Evolutionary conservation across 2,113 vertebrate species (phyloP).

Genomic region (Odontesthes bonariensis): DNA sequence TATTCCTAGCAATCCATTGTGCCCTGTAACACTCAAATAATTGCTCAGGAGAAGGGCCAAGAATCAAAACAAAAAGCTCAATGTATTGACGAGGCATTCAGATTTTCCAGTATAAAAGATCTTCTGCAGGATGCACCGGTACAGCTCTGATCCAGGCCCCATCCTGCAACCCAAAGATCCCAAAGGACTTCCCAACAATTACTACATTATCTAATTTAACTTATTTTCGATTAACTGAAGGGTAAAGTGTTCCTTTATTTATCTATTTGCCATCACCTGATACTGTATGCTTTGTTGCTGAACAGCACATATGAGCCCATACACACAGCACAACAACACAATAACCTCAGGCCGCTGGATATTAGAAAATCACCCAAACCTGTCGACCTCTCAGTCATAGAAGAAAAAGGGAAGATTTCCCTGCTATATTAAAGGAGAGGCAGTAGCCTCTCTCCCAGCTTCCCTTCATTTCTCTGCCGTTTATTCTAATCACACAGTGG

Average conservation of each 20-base stretch:
- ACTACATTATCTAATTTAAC: neutral
- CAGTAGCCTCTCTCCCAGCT: constrained; percentile 76
- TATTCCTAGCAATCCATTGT: neutral
- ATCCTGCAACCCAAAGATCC: no score
- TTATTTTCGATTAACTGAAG: neutral
- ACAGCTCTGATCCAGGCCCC: neutral
- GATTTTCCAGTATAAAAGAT: neutral
- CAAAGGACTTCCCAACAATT: neutral
- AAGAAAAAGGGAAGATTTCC: constrained; percentile 67
- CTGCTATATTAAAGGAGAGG: constrained; percentile 81
- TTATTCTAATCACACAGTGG: constrained; percentile 84
- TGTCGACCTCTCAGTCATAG: constrained; percentile 74
- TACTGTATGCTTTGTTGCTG: constrained; percentile 63
- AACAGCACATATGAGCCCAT: constrained; percentile 63
- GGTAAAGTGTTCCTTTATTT: neutral
- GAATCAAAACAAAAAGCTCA: no score
- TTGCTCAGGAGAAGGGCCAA: no score
- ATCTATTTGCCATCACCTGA: constrained; percentile 56
- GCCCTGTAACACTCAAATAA: no score
- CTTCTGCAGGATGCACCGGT: neutral
- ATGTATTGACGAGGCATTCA: neutral
- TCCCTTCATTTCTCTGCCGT: constrained; percentile 77
- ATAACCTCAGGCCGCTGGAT: constrained; percentile 86
- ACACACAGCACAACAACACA: constrained; percentile 68
- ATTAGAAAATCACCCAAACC: constrained; percentile 90